Evolutionary conservation across 2,113 vertebrate genomes (phyloP), one percentile per base, ranked within the genome.

Genomic region (Prochilodus magdalenae): DNA sequence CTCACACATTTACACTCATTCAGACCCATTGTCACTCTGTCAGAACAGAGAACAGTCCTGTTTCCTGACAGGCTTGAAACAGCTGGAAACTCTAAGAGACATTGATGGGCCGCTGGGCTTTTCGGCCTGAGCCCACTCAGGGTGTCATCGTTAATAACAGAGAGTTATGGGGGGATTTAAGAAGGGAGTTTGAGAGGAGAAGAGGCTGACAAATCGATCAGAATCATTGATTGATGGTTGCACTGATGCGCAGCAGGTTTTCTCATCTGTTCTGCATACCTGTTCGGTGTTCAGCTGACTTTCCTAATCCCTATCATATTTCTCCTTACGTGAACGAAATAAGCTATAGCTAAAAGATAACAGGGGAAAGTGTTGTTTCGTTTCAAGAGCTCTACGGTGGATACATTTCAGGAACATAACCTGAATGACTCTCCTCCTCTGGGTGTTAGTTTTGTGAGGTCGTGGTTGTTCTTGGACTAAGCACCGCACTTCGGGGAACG

Each of bases 401-500:
- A 33, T 75, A 72, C 8, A 67, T 77, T 62, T 62, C 63, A 53
- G 33, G n/a, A 67, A 57, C 63, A 67, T 49, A 36, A 65, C 16
- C 44, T 67, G 69, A n/a, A n/a, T n/a, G n/a, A 59, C 40, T 47
- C 4, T 47, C 10, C 66, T 47, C 53, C 24, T 53, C 62, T 62
- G 16, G 79, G 70, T 71, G 73, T 73, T 81, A 72, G 47, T 81
- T 53, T 65, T 53, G 33, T 11, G 60, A 26, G 36, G 27, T 14
- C 22, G 7, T 36, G 57, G 36, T 86, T 84, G 72, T 78, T 78
- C 40, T 86, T 84, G 75, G 79, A 81, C 22, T 44, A 26, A 55
- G 40, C 12, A 27, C n/a, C 27, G 24, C 55, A 63, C 26, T 73
- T 40, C 36, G 51, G 59, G 44, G 75, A 62, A 26, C 26, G 18